Evolutionary conservation across 1,140 invertebrate genomes (phyloP).

Genomic region (Drosophila bipectinata): DNA sequence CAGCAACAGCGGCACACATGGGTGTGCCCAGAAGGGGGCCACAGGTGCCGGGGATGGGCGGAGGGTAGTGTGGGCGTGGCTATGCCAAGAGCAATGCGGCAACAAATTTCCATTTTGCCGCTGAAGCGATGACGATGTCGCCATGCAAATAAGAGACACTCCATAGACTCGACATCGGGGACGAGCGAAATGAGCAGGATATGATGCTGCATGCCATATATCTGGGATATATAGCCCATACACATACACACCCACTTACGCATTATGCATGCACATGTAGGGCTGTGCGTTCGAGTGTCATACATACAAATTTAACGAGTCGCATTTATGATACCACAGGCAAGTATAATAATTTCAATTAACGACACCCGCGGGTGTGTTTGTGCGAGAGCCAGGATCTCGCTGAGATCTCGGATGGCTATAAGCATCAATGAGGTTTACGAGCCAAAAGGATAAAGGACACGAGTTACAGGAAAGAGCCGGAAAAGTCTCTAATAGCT

Average conservation of each 20-base stretch:
- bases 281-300: slow-evolving; percentile 56
- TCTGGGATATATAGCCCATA: slow-evolving; percentile 7
- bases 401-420: background rate
- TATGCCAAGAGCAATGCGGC: slow-evolving; percentile 69
- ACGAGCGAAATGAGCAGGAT: slow-evolving; percentile 54
- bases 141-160: slow-evolving; percentile 80
- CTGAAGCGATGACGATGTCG: slow-evolving; percentile 38
- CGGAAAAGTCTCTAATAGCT: slow-evolving; percentile 1
- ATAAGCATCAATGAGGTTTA: background rate
- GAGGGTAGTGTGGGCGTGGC: slow-evolving; percentile 8
- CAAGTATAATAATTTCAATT: slow-evolving; percentile 83
- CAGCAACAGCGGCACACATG: slow-evolving; percentile 59
- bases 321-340: slow-evolving; percentile 82
- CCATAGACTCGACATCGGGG: slow-evolving; percentile 28
- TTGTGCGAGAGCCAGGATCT: slow-evolving; percentile 35
- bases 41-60: background rate
- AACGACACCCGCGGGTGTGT: slow-evolving; percentile 80
- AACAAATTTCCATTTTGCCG: slow-evolving; percentile 80
- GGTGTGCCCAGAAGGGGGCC: slow-evolving; percentile 14
- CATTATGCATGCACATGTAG: slow-evolving; percentile 34
- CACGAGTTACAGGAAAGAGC: background rate
- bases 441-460: background rate
- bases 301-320: slow-evolving; percentile 83
- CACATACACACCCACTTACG: slow-evolving; percentile 19
- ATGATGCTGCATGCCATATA: slow-evolving; percentile 42